Conservation (phyloP, 1,140 invertebrate species). For the Oppia nitens region DNA sequence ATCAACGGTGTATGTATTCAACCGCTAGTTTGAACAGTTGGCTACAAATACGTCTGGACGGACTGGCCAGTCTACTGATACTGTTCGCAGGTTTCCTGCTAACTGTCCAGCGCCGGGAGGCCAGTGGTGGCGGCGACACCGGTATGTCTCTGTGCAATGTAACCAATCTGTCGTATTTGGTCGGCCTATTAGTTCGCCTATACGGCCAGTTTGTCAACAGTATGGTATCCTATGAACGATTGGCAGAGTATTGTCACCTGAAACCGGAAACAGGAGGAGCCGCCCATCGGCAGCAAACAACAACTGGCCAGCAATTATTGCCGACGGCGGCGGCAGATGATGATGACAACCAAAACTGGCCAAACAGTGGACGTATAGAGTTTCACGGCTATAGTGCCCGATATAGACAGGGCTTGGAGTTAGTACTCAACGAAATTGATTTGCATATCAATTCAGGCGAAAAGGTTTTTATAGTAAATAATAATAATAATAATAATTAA, state of each 20-base stretch:
- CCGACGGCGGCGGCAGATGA: too few species aligned
- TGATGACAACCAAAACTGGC: conserved; percentile 35
- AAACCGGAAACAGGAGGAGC: too few species aligned
- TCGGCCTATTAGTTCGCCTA: too few species aligned
- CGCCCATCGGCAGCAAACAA: too few species aligned
- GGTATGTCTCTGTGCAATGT: too few species aligned
- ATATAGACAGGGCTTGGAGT: conserved; percentile 40
- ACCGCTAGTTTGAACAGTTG: conserved; percentile 60
- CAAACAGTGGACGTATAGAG: conserved; percentile 45
- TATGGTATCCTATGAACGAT: conserved; percentile 42
- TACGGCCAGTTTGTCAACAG: too few species aligned
- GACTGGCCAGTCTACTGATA: conserved; percentile 55
- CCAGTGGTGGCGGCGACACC: too few species aligned
- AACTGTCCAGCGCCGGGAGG: too few species aligned
- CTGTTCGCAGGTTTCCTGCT: conserved; percentile 52
- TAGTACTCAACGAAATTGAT: conserved; percentile 44
- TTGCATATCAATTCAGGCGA: conserved; percentile 31
- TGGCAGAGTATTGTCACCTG: too few species aligned
- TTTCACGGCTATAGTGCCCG: conserved; percentile 48
- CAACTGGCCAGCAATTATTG: conserved; percentile 15
- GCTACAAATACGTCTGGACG: conserved; percentile 56
- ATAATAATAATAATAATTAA: not conserved
- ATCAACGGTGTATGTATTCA: conserved; percentile 55
- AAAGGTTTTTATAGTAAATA: conserved; percentile 20
- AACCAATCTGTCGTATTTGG: too few species aligned